Percentiles rank a stretch among this genome's conserved stretches.
phyloP scores from a whole-genome alignment of 2,888 invertebrate genomes.

The Ypsolopha scabrella region DNA sequence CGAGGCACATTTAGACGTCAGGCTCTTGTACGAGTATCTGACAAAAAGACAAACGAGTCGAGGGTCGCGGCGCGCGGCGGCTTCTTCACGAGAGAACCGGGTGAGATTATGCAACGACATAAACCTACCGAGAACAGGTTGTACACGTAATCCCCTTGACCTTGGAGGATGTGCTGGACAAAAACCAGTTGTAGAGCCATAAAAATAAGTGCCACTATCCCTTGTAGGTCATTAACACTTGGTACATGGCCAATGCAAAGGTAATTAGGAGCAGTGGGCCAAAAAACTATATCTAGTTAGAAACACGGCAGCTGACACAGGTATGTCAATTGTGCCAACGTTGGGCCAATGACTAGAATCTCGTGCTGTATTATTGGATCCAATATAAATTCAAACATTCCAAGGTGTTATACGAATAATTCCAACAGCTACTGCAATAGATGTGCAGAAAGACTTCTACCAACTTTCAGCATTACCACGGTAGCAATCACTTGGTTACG shows the following conservation, averaged over 20 bases:
- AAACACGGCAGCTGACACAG: slow-evolving; percentile 7
- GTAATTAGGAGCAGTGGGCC: slow-evolving; percentile 53
- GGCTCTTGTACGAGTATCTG: too few relatives aligned
- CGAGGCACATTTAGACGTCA: neutral
- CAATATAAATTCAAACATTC: neutral
- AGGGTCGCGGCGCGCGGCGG: neutral
- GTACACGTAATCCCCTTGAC: neutral
- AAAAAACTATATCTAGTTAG: slow-evolving; percentile 39
- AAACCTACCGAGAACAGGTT: neutral
- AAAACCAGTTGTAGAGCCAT: neutral
- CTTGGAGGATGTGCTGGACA: neutral
- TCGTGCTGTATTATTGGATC: neutral
- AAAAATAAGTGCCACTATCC: slow-evolving; percentile 1
- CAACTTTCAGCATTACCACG: slow-evolving; percentile 8
- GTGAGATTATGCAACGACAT: slow-evolving; percentile 1
- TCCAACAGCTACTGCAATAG: too few relatives aligned
- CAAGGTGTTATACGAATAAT: too few relatives aligned
- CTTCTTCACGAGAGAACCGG: neutral
- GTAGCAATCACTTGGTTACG: slow-evolving; percentile 7
- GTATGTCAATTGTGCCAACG: neutral
- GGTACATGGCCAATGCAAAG: slow-evolving; percentile 58
- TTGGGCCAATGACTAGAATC: neutral
- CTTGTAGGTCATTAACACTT: slow-evolving; percentile 42
- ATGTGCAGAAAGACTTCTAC: too few relatives aligned
- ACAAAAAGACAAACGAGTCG: neutral